Conservation (phyloP, 1,140 invertebrate genomes). For the Cydia fagiglandana region DNA sequence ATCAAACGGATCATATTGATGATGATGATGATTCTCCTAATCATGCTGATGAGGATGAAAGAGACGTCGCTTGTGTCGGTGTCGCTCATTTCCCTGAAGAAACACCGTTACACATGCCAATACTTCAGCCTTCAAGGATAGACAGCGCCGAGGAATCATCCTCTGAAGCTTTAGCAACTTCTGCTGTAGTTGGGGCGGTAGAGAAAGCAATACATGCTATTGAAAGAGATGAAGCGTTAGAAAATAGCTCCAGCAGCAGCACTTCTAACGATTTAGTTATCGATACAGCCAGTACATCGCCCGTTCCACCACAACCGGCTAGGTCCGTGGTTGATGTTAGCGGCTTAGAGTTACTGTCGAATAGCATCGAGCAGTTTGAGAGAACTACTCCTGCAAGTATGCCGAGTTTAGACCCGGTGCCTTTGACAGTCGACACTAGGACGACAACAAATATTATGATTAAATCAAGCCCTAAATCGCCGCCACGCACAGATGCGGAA, state of each 20-base stretch:
- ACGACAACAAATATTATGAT: slow-evolving; percentile 65
- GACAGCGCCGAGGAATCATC: slow-evolving; percentile 69
- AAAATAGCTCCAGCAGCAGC: slow-evolving; percentile 61
- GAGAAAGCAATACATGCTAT: slow-evolving; percentile 73
- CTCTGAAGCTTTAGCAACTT: slow-evolving; percentile 56
- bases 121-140: slow-evolving; percentile 53
- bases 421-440: slow-evolving; percentile 67
- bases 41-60: slow-evolving; percentile 77
- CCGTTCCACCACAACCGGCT: slow-evolving; percentile 46
- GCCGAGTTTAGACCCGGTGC: slow-evolving; percentile 57
- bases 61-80: slow-evolving; percentile 71
- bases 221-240: slow-evolving; percentile 64
- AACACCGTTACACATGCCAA: slow-evolving; percentile 47
- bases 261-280: slow-evolving; percentile 68
- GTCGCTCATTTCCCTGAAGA: slow-evolving; percentile 71
- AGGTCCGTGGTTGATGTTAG: slow-evolving; percentile 83
- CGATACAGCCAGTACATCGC: slow-evolving; percentile 61
- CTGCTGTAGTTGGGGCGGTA: slow-evolving; percentile 54
- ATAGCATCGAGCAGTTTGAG: slow-evolving; percentile 88
- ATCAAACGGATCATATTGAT: slow-evolving; percentile 86
- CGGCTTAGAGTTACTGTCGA: slow-evolving; percentile 89
- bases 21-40: slow-evolving; percentile 77
- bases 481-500: slow-evolving; percentile 56
- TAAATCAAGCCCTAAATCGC: slow-evolving; percentile 75
- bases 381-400: slow-evolving; percentile 69